phyloP scores from a whole-genome alignment of 2,797 vertebrate genomes.

The Uromys caudimaculatus region DNA sequence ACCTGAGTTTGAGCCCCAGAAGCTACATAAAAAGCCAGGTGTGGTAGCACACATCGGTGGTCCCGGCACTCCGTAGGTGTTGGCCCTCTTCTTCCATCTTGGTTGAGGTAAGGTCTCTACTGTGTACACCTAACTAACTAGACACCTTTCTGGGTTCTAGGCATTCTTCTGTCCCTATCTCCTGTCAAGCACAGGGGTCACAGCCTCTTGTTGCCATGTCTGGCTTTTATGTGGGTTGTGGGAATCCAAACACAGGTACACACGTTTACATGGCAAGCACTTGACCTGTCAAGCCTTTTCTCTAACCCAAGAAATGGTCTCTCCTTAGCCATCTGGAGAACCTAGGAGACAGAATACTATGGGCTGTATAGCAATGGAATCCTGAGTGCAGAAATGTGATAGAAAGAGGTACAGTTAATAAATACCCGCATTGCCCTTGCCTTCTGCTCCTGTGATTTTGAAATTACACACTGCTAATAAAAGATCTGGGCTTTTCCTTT shows the following conservation, averaged over 20 bases:
- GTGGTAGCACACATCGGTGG: background rate
- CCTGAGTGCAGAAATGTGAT: background rate
- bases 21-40: background rate
- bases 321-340: background rate
- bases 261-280: background rate
- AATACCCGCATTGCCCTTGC: background rate
- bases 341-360: background rate
- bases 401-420: conserved; percentile 1
- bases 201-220: background rate
- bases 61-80: background rate
- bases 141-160: too few species aligned
- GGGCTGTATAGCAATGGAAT: background rate
- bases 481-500: conserved; percentile 49
- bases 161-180: background rate
- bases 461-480: conserved; percentile 21
- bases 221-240: background rate
- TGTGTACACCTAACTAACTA: background rate
- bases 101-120: background rate
- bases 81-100: background rate
- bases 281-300: background rate
- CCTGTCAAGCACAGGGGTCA: background rate
- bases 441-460: conserved; percentile 6
- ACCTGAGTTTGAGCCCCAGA: background rate
- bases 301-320: background rate
- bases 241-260: background rate